Evolutionary conservation across 2,113 vertebrate species (phyloP).

Genomic region (Salvator merianae): DNA sequence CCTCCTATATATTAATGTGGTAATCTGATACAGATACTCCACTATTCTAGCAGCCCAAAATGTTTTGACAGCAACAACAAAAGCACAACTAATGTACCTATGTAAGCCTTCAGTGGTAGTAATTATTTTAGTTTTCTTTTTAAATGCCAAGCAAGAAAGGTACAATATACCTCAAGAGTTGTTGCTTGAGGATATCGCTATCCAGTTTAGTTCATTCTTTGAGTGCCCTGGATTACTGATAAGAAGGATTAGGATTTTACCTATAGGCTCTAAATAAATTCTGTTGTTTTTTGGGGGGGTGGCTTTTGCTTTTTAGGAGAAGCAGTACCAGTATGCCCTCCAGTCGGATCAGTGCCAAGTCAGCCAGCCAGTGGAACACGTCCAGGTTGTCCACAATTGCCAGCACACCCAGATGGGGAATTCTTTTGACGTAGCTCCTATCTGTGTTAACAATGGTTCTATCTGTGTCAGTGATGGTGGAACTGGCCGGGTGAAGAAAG

Average conservation of each 20-base stretch:
- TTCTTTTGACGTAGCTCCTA: constrained; percentile 25
- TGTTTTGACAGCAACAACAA: too few relatives aligned
- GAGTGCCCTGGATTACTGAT: too few relatives aligned
- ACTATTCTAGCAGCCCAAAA: too few relatives aligned
- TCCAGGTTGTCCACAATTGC: constrained; percentile 36
- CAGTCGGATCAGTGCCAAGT: constrained; percentile 20
- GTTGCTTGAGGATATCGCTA: too few relatives aligned
- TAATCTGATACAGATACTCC: too few relatives aligned
- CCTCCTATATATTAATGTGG: too few relatives aligned
- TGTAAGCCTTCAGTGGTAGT: too few relatives aligned
- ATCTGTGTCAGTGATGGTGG: constrained; percentile 30
- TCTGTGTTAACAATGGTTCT: background rate
- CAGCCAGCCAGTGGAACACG: constrained; percentile 11
- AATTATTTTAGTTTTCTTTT: too few relatives aligned
- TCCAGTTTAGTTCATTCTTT: too few relatives aligned
- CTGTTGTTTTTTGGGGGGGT: background rate
- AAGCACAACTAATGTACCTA: too few relatives aligned
- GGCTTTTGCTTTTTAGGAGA: constrained; percentile 27
- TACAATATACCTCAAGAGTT: too few relatives aligned
- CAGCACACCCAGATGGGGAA: constrained; percentile 48
- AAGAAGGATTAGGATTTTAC: background rate
- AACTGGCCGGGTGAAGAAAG: constrained; percentile 36
- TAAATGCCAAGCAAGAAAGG: too few relatives aligned
- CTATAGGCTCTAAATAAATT: background rate
- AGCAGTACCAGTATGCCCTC: constrained; percentile 42